phyloP scores from a whole-genome alignment of 92 coral and sea anemone genomes.

The Virgularia gustaviana region DNA sequence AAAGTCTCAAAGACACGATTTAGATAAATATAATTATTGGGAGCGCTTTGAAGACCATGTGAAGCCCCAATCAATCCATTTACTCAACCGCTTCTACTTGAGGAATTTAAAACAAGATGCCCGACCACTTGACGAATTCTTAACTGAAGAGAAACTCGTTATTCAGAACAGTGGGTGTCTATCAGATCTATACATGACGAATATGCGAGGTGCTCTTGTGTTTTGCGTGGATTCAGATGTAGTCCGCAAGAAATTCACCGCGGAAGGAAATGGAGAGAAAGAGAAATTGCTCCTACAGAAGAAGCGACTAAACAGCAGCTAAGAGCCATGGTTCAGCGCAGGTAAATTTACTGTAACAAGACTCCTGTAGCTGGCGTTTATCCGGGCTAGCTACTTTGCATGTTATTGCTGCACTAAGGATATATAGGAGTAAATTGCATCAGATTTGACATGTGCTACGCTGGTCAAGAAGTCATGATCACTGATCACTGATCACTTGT shows the following conservation, averaged over 20 bases:
- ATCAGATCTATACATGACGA: conserved; percentile 43
- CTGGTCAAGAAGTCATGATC: too few relatives aligned
- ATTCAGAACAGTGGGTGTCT: conserved; percentile 61
- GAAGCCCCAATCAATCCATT: conserved; percentile 51
- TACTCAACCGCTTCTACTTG: conserved; percentile 51
- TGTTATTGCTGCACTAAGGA: too few relatives aligned
- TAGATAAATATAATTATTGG: conserved; percentile 47
- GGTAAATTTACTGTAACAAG: too few relatives aligned
- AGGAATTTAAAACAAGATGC: conserved; percentile 51
- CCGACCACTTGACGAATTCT: conserved; percentile 56
- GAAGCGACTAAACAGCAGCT: conserved; percentile 52
- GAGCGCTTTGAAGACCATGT: conserved; percentile 52
- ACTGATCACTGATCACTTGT: too few relatives aligned
- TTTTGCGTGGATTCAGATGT: conserved; percentile 57
- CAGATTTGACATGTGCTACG: too few relatives aligned
- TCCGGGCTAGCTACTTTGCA: too few relatives aligned
- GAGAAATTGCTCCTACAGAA: conserved; percentile 54
- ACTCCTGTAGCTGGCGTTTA: too few relatives aligned
- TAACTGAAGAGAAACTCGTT: conserved; percentile 61
- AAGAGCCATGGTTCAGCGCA: conserved; percentile 52
- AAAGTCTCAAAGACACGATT: too few relatives aligned
- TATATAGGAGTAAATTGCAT: too few relatives aligned
- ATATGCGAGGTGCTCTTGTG: conserved; percentile 53
- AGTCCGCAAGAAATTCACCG: conserved; percentile 60
- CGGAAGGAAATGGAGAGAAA: conserved; percentile 58